Percentiles rank a stretch among this genome's conserved stretches.
phyloP scores from a whole-genome alignment of 1,140 invertebrate genomes.

The Asbolus verrucosus region DNA sequence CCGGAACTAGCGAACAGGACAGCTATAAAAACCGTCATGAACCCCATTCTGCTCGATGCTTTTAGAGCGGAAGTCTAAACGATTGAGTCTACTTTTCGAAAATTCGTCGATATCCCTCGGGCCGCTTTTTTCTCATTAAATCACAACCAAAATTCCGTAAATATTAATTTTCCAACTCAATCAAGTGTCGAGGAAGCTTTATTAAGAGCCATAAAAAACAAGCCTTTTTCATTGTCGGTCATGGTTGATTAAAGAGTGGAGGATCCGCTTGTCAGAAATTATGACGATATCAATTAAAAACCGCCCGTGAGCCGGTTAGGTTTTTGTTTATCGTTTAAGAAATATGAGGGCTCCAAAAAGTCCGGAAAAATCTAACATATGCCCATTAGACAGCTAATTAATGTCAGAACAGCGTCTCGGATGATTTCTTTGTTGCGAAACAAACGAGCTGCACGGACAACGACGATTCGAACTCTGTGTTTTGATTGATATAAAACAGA shows the following conservation, averaged over 20 bases:
- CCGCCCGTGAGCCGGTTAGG: conserved; percentile 1
- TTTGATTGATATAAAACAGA: conserved; percentile 63
- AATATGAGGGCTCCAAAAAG: conserved; percentile 42
- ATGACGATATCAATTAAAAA: conserved; percentile 34
- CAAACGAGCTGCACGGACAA: conserved; percentile 53
- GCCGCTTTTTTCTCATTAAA: no score
- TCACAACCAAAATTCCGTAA: no score
- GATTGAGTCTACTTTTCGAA: background rate
- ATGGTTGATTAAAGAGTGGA: background rate
- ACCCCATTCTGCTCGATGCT: background rate
- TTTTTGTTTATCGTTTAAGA: conserved; percentile 25
- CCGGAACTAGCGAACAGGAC: background rate
- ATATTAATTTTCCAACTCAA: no score
- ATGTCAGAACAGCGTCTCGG: conserved; percentile 59
- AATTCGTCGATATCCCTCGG: no score
- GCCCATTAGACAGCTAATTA: conserved; percentile 61
- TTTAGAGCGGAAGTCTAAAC: background rate
- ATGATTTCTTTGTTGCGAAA: conserved; percentile 61
- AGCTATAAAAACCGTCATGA: background rate
- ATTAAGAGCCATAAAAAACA: background rate
- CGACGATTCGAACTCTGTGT: conserved; percentile 27
- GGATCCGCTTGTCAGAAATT: conserved; percentile 4
- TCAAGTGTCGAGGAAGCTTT: no score
- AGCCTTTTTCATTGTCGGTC: background rate
- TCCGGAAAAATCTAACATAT: conserved; percentile 59